Evolutionary conservation across 1,140 invertebrate species (phyloP).

Genomic region (Drosophila ficusphila): DNA sequence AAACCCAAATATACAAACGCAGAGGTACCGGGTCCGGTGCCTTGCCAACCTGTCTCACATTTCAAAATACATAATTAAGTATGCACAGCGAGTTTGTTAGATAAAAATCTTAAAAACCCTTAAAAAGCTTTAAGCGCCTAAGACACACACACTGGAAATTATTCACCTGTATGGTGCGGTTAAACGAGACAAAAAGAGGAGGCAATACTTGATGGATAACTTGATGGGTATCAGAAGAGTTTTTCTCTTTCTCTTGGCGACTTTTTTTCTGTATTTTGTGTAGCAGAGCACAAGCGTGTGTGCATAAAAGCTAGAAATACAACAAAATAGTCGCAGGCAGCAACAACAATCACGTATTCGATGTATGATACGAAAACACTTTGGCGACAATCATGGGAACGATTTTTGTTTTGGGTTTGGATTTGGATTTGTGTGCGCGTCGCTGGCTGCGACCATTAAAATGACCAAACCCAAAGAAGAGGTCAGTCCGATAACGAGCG

Average conservation of each 20-base stretch:
- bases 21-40: constrained; percentile 39
- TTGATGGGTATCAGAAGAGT: constrained; percentile 75
- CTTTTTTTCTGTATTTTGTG: constrained; percentile 43
- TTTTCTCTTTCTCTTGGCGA: constrained; percentile 45
- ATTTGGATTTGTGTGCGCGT: constrained; percentile 23
- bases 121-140: constrained; percentile 83
- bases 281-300: constrained; percentile 61
- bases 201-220: constrained; percentile 82
- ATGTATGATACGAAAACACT: constrained; percentile 81
- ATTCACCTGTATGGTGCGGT: background rate
- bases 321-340: constrained; percentile 49
- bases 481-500: constrained; percentile 78
- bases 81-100: constrained; percentile 82
- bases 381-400: constrained; percentile 82
- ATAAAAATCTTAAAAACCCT: constrained; percentile 83
- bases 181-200: constrained; percentile 20
- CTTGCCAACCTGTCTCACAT: constrained; percentile 79
- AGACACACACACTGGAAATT: constrained; percentile 46
- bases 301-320: constrained; percentile 49
- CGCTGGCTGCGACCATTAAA: constrained; percentile 58
- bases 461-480: constrained; percentile 65
- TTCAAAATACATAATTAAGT: constrained; percentile 83
- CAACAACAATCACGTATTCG: constrained; percentile 63
- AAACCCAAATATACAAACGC: constrained; percentile 27
- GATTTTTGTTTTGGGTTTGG: constrained; percentile 43